Base-by-base conservation (phyloP, 1,140 invertebrate species). In the Lordiphosa collinella region DNA sequence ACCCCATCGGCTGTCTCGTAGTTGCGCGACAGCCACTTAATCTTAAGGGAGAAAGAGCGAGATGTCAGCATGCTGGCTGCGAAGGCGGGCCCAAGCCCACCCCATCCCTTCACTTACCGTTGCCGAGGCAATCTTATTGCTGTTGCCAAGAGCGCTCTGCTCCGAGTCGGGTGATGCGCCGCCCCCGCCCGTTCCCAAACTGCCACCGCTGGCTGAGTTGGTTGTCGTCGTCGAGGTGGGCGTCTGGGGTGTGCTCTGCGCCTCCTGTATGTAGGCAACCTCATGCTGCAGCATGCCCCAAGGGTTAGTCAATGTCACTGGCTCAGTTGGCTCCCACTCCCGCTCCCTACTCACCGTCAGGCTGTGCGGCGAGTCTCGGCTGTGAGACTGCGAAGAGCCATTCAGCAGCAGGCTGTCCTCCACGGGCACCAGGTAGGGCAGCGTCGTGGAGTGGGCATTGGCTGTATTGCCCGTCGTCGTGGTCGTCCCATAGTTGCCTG, bases 1-100 rank as follows among this genome's bases (percentile, higher is more conserved):
- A 99, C 98, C 61, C 98, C 98, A 89, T 99, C 98, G 2, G 97
- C 97, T 14, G 96, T 98, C 91, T 99, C 98, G 89, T 99, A 99
- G 91, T 99, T 99, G 87, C 98, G 96, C 70, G 98, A 91, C 64
- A 99, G 90, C 98, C 98, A 99, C 90, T 98, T 96, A 64, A 99
- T 95, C 96, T 98, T 44, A n/a, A 44, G 66, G 25, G 40, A 14
- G 47, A 60, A 34, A 60, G 71, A 75, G 48, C 35, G 75, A 60
- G 51, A 71, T 18, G 60, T 65, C 63, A 60, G 57, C 37, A 35
- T 57, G 55, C 40, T 47, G 35, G 4, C 7, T 8, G 18, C 8
- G 13, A 51, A 34, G 14, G 55, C 25, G 47, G 41, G 37, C 36
- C 31, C 4, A 44, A 11, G 49, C 44, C 32, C 50, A 18, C n/a